Evolutionary conservation across 2,888 invertebrate species (phyloP).

Genomic region (Tineola bisselliella): DNA sequence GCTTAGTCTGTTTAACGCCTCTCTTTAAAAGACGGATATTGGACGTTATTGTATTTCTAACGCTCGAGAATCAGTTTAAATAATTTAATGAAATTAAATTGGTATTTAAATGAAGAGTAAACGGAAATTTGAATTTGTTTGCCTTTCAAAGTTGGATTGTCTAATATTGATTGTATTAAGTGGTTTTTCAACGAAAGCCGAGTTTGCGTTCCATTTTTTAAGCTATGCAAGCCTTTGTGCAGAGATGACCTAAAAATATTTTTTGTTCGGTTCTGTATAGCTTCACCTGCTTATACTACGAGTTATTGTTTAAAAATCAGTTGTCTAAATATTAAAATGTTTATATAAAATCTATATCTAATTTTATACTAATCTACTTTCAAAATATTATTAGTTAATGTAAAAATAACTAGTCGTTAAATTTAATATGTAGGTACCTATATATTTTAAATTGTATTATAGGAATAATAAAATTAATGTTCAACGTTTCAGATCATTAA

Average conservation of each 20-base stretch:
- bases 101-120: slow-evolving; percentile 1
- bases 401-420: too few relatives aligned
- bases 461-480: neutral
- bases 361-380: too few relatives aligned
- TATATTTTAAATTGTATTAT: too few relatives aligned
- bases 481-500: neutral
- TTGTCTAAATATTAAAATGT: too few relatives aligned
- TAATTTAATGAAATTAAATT: slow-evolving; percentile 4
- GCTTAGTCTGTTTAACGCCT: slow-evolving; percentile 16
- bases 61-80: slow-evolving; percentile 10
- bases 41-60: slow-evolving; percentile 13
- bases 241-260: neutral
- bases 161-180: neutral
- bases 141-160: neutral
- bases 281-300: neutral
- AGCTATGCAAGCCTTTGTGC: neutral
- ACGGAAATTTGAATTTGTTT: slow-evolving; percentile 6
- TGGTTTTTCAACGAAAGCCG: neutral
- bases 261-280: neutral
- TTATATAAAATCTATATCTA: too few relatives aligned
- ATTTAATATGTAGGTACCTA: too few relatives aligned
- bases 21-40: slow-evolving; percentile 13
- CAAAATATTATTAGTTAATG: too few relatives aligned
- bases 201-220: too few relatives aligned
- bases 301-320: too few relatives aligned